Percentiles rank a stretch among this genome's conserved stretches.
phyloP scores from a whole-genome alignment of 2,113 vertebrate genomes.

The Ceyx cyanopectus region DNA sequence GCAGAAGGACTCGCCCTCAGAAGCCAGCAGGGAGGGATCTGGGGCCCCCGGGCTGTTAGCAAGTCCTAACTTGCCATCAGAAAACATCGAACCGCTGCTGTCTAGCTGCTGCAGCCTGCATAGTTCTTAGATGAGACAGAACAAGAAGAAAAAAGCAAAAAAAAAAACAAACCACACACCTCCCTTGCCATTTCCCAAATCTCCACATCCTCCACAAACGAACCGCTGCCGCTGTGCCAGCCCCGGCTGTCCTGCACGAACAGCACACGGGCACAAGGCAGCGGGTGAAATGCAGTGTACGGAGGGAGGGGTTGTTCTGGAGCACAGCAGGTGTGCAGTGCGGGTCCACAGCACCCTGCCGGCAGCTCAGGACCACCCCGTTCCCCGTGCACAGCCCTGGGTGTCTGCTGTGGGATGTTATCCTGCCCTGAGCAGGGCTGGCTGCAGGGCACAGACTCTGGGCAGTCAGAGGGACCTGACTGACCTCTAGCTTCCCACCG shows the following conservation, averaged over 20 bases:
- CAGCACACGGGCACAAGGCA: neutral
- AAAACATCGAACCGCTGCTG: neutral
- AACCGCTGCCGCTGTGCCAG: neutral
- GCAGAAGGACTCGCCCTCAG: neutral
- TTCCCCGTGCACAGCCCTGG: rapidly evolving
- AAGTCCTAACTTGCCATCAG: neutral
- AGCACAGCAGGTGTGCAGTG: rapidly evolving
- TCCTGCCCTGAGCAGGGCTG: neutral
- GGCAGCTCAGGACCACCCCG: neutral
- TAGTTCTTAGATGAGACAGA: conserved; percentile 38
- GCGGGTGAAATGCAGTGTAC: neutral
- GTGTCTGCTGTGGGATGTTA: too few species aligned
- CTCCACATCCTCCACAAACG: neutral
- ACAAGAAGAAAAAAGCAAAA: neutral
- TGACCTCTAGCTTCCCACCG: neutral
- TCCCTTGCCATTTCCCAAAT: neutral
- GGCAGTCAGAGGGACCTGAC: neutral
- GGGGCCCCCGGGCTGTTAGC: neutral
- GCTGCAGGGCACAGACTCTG: rapidly evolving
- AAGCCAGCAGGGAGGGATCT: neutral
- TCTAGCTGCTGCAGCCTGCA: neutral
- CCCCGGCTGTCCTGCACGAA: neutral
- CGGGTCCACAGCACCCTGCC: rapidly evolving
- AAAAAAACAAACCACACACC: neutral
- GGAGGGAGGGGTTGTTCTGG: neutral